Evolutionary conservation across 2,888 invertebrate species (phyloP), one percentile per base, ranked within the genome.

Genomic region (Pedicia rivosa): DNA sequence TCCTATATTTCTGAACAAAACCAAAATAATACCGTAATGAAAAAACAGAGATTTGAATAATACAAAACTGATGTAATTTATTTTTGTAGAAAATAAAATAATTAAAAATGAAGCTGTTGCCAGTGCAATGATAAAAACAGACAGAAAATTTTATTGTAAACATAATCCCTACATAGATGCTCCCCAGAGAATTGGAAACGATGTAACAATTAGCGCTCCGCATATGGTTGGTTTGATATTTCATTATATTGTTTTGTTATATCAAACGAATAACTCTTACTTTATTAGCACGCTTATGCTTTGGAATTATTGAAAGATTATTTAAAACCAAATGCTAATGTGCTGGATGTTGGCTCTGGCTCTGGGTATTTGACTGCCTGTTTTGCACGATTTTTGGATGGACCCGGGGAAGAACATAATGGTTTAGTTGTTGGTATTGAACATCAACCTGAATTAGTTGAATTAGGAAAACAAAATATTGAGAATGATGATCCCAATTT

Each of bases 181-280:
- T 8, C 94, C 94, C 0, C 91, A 92, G 58, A 71, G 81, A 35
- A 97, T 98, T 54, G 95, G 97, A 32, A 92, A 73, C 56, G 82
- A 86, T 17, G 95, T 91, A 5, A 95, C 94, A 1, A 94, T 95
- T 42, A 87, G 87, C 62, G 94, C 94, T 24, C 94, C 94, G 9
- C 92, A 94, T 56, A 95, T 95, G 92, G 87, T 87, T 63, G 5
- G n/a, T 14, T n/a, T 32, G 29, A n/a, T n/a, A n/a, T n/a, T n/a
- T n/a, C n/a, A n/a, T n/a, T n/a, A n/a, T n/a, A n/a, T n/a, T 24
- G 26, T 10, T 39, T 34, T 34, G n/a, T n/a, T n/a, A n/a, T n/a
- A n/a, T n/a, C n/a, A n/a, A n/a, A n/a, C n/a, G n/a, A n/a, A n/a
- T n/a, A n/a, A n/a, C n/a, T n/a, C n/a, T n/a, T n/a, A n/a, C 35